Base-by-base conservation (phyloP, 2,888 invertebrate genomes). In the Phaedon cochleariae region DNA sequence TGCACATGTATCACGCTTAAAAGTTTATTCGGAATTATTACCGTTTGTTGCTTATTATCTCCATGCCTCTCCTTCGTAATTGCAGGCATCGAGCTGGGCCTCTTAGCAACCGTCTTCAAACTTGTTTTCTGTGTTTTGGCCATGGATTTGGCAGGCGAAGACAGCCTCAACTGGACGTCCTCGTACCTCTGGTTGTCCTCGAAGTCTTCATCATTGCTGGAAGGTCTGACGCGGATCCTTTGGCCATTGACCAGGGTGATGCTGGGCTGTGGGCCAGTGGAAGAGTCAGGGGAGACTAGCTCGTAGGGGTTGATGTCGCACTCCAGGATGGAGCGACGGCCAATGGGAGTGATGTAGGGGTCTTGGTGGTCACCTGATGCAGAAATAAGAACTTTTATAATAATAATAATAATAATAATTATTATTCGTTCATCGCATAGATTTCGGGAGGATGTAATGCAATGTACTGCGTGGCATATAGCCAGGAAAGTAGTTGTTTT, bases 291-390 rank as follows among this genome's bases (percentile, higher is more conserved):
- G 5, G 92, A 90, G 75, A 94, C 89, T 78, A 94, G 85, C 72
- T 93, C 92, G 80, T 94, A 94, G 2, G 94, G 93, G 82, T 94
- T 94, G 45, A 94, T 92, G 80, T 92, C 90, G 84, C 94, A 94
- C 75, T 93, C 91, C 46, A 94, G 84, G 71, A 94, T 94, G 17
- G 94, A 94, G 71, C 88, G 90, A 49, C 90, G 81, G 12, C 84
- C 81, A 59, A 77, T 71, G 7, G 78, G 75, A 18, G 78, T 77
- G 53, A 69, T 72, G 54, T 69, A 69, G 17, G 69, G 65, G 21
- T 68, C 65, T 22, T 53, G 34, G 41, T 71, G 69, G 34, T 59
- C 64, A 64, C 68, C 76, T 74, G 15, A n/a, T n/a, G n/a, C n/a
- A n/a, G n/a, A n/a, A n/a, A n/a, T n/a, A n/a, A n/a, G n/a, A n/a